Evolutionary conservation across 2,888 invertebrate genomes (phyloP), one percentile per base, ranked within the genome.

Genomic region (Polylopha cassiicola): DNA sequence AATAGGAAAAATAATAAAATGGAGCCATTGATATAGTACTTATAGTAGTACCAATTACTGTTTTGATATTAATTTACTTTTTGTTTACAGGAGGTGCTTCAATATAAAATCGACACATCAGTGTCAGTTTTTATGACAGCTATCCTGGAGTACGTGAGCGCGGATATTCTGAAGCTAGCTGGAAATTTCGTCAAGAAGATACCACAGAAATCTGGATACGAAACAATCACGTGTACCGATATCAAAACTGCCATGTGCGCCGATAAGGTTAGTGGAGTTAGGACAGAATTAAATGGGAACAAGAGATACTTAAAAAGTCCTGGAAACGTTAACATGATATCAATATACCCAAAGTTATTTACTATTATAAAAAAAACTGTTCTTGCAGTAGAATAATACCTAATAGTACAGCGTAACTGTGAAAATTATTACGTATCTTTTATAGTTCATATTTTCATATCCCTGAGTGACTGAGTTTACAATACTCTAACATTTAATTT

Each of bases 151-250:
- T 98, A 96, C 76, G 96, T 98, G 54, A 94, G 96, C 50, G 94
- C 95, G 1, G 98, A 99, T 81, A 97, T 98, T 57, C 84, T 99
- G 34, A 96, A 97, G 89, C 87, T 98, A 72, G 95, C 97, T 34
- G 98, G 98, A 33, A 98, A 97, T 74, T 99, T 98, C 85, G 98
- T 98, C 21, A 97, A 97, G 82, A 96, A 98, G 80, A 97, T 98
- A 56, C 92, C 95, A 37, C 96, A 96, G 80, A 77, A 81, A 54
- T 71, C 72, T 0, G 82, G 84, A 10, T 77, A 73, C 34, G 73
- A 72, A 36, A 90, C 90, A 23, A 95, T 99, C 65, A 94, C 97
- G 0, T 92, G 92, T 50, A 93, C 97, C 68, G 99, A 99, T 73
- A 95, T 99, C 65, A 94, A 95, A 85, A 97, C 98, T 37, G 98